Evolutionary conservation across 2,113 vertebrate genomes (phyloP).

Genomic region (Anarrhichthys ocellatus): DNA sequence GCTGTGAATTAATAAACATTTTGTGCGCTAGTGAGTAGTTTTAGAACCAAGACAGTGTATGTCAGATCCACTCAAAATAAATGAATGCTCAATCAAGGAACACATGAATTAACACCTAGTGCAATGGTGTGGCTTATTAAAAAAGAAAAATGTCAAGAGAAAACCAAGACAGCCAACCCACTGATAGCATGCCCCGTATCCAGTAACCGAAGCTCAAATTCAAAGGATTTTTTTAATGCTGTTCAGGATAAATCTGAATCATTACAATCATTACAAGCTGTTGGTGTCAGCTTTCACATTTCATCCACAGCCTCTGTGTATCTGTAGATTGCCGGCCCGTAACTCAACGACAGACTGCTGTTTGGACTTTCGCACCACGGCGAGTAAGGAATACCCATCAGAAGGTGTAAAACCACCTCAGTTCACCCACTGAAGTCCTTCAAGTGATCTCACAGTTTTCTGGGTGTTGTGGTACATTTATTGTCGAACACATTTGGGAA

Average conservation of each 20-base stretch:
- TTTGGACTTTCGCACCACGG: slow-evolving; percentile 57
- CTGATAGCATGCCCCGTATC: neutral
- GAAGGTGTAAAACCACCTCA: slow-evolving; percentile 58
- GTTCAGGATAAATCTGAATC: slow-evolving; percentile 19
- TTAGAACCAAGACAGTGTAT: neutral
- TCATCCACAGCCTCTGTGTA: slow-evolving; percentile 17
- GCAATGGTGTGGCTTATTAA: too few relatives aligned
- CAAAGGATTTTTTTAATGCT: slow-evolving; percentile 1
- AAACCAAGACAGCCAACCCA: neutral
- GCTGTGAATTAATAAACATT: neutral
- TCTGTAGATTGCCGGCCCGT: slow-evolving; percentile 20
- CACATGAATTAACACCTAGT: neutral
- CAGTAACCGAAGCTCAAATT: neutral
- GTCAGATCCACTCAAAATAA: neutral
- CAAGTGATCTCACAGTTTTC: slow-evolving; percentile 51
- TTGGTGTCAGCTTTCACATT: slow-evolving; percentile 33
- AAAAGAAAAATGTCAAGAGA: neutral
- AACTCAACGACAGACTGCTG: neutral
- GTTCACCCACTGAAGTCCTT: slow-evolving; percentile 42
- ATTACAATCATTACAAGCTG: neutral
- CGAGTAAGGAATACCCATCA: slow-evolving; percentile 41
- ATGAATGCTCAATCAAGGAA: neutral
- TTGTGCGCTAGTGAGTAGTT: neutral
- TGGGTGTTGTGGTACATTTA: slow-evolving; percentile 52
- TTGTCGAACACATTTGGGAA: slow-evolving; percentile 54